Percentiles rank a stretch among this genome's conserved stretches.
Evolutionary conservation across 2,888 invertebrate genomes (phyloP).

Genomic region (Hybos culiciformis): DNA sequence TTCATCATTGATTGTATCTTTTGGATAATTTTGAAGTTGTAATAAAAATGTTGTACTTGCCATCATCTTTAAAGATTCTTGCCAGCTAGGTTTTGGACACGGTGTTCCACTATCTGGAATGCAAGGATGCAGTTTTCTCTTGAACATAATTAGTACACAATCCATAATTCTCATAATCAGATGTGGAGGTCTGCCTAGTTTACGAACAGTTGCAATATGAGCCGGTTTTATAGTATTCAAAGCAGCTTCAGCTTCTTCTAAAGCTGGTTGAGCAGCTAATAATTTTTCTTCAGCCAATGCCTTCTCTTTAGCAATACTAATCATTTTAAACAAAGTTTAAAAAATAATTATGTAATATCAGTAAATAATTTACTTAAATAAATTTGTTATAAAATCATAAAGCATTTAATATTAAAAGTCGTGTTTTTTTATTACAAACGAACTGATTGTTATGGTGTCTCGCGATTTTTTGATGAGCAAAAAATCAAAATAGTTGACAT

Average conservation of each 20-base stretch:
- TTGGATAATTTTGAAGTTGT: slow-evolving; percentile 87
- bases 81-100: slow-evolving; percentile 92
- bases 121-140: slow-evolving; percentile 71
- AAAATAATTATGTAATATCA: no score
- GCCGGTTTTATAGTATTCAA: slow-evolving; percentile 93
- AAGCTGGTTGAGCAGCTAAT: slow-evolving; percentile 88
- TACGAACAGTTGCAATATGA: slow-evolving; percentile 88
- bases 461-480: no score
- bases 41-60: slow-evolving; percentile 83
- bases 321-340: no score
- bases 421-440: no score
- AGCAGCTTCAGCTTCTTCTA: slow-evolving; percentile 90
- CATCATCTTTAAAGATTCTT: slow-evolving; percentile 95
- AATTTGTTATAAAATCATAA: no score
- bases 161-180: slow-evolving; percentile 98
- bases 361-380: no score
- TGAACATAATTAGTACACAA: slow-evolving; percentile 84
- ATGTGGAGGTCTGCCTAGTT: slow-evolving; percentile 89
- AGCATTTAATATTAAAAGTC: no score
- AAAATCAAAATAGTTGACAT: no score
- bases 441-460: no score
- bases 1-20: slow-evolving; percentile 93
- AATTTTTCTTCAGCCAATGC: slow-evolving; percentile 81
- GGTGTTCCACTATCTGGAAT: slow-evolving; percentile 63
- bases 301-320: slow-evolving; percentile 82